Base-by-base conservation (phyloP, 2,797 vertebrate genomes). In the Rhyacichthys aspro region DNA sequence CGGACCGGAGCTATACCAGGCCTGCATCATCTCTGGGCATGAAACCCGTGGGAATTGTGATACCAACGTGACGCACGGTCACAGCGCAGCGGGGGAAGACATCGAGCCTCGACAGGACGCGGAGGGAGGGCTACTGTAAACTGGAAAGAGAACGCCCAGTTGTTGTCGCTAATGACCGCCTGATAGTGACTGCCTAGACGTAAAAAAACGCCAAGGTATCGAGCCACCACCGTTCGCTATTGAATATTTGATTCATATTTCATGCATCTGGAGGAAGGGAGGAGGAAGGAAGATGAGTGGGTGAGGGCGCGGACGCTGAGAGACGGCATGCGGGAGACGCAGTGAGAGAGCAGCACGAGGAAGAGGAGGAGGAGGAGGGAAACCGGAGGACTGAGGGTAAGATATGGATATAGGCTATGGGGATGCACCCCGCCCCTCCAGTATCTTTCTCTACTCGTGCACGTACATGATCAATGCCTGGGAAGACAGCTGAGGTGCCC, bases 261-360 rank as follows among this genome's bases (percentile, higher is more conserved):
- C 70, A 91, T 90, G 87, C 76, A 83, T 86, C 74, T 80, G 63
- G 70, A 74, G 68, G 73, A 55, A 71, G 63, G 65, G 63, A 67
- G 74, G 76, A 72, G 78, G 63, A 67, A 71, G 76, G 70, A 72
- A 77, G 77, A 49, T 64, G 65, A 63, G 80, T 59, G 82, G 76
- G 75, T 81, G 70, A 87, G 85, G 82, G 81, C 75, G 84, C 59
- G 66, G 66, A 69, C 59, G 45, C 69, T 67, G 76, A 70, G 82
- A 79, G 76, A 82, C 79, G 81, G 74, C 79, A 91, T 90, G 89
- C 82, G 84, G 84, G 87, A 91, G 87, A 90, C 89, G 88, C 89
- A 91, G 86, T 91, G 79, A 89, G 78, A 69, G 76, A 71, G 64
- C 67, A 82, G 79, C 79, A 77, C 57, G 67, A 75, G 74, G 68